Evolutionary conservation across 2,113 vertebrate species (phyloP).

Genomic region (Spilogale gracilis): DNA sequence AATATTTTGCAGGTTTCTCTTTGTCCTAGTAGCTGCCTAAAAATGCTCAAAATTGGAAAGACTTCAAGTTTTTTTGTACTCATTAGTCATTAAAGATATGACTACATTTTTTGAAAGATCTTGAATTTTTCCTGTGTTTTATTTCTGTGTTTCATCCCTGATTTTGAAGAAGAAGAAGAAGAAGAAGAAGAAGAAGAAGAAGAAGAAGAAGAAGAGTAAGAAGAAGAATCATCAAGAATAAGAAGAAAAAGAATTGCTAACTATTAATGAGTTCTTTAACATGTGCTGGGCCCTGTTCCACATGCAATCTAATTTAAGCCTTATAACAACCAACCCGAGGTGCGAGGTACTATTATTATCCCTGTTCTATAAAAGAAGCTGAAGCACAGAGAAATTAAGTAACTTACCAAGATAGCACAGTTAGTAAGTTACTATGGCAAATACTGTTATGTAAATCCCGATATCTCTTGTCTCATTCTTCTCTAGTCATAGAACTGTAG

Average conservation of each 20-base stretch:
- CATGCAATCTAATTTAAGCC: neutral
- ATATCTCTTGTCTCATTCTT: slow-evolving; percentile 13
- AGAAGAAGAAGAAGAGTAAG: too few relatives aligned
- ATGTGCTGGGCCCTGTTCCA: neutral
- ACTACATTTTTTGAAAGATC: neutral
- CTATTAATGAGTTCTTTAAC: neutral
- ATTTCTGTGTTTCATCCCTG: slow-evolving; percentile 26
- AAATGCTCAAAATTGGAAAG: neutral
- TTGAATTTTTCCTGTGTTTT: slow-evolving; percentile 33
- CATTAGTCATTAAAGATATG: neutral
- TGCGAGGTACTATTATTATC: neutral
- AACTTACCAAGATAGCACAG: neutral
- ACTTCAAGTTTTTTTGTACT: slow-evolving; percentile 19
- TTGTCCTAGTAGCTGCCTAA: neutral
- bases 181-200: too few relatives aligned
- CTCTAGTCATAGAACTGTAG: neutral
- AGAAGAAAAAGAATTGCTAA: neutral
- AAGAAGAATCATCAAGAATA: neutral
- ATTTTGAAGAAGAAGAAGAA: neutral
- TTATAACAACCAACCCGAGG: neutral
- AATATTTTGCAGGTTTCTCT: neutral
- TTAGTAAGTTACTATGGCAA: neutral
- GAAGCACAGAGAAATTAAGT: neutral
- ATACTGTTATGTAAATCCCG: neutral
- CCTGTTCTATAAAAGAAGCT: slow-evolving; percentile 2